Conservation (phyloP, 2,888 invertebrate species). For the Cabera pusaria region DNA sequence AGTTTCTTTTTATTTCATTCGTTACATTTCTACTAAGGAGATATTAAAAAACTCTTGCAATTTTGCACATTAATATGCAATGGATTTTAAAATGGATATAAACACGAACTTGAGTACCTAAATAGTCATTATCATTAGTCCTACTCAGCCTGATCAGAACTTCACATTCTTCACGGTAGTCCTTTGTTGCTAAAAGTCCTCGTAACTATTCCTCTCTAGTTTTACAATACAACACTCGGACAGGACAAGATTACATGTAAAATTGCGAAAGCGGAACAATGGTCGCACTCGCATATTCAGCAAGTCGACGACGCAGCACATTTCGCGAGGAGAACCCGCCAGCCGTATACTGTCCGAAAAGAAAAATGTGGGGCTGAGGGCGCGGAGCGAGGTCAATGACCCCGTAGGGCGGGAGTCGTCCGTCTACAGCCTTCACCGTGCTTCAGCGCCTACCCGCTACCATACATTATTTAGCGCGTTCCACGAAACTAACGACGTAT, state of each 20-base stretch:
- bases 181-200: conserved; percentile 20
- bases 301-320: conserved; percentile 67
- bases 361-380: conserved; percentile 73
- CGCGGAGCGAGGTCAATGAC: conserved; percentile 66
- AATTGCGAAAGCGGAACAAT: conserved; percentile 75
- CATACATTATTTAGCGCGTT: conserved; percentile 63
- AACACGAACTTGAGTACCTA: too few species aligned
- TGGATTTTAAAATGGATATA: too few species aligned
- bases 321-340: conserved; percentile 55
- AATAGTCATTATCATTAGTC: too few species aligned
- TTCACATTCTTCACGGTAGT: not conserved
- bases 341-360: conserved; percentile 72
- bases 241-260: conserved; percentile 68
- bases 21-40: too few species aligned
- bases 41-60: too few species aligned
- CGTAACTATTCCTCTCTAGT: conserved; percentile 20
- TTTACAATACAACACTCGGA: conserved; percentile 36
- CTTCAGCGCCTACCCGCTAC: conserved; percentile 57
- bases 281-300: conserved; percentile 67
- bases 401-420: conserved; percentile 47
- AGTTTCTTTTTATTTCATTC: not conserved
- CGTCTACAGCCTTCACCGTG: conserved; percentile 40
- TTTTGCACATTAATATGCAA: too few species aligned
- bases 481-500: conserved; percentile 56
- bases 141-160: too few species aligned